Base-by-base conservation (phyloP, 2,888 invertebrate genomes). In the Entomobrya multifasciata region DNA sequence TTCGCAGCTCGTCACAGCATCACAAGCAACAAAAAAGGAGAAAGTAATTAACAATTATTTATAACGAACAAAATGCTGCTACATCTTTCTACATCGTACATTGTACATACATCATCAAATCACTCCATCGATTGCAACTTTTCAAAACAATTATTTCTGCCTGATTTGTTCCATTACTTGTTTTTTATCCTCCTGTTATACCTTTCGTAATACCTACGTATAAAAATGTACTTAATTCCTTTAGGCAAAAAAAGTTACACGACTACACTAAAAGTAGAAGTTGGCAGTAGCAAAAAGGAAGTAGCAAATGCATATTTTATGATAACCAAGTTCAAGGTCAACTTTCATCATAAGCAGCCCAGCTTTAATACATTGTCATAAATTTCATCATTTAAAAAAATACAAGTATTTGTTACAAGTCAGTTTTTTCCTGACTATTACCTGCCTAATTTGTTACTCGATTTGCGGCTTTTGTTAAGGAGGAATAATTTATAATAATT, bases 41-140 rank as follows among this genome's bases (percentile, higher is more conserved):
- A 87, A 80, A 77, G 78, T 84, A 84, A 74, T 74, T 74, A 74
- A 52, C 72, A 36, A 30, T 5, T 36, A 62, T 13, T 5, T n/a
- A 62, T 30, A 62, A 30, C 25, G 62, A 62, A n/a, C 62, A 3
- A 62, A 62, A 25, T n/a, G n/a, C n/a, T n/a, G n/a, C 60, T 20
- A 30, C 8, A 62, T 30, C 62, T 25, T 27, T 52, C 20, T n/a
- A n/a, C n/a, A n/a, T n/a, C n/a, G 1, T 74, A 52, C 72, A 74
- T 74, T 52, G 52, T n/a, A 70, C n/a, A 41, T 47, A 47, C 25
- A 62, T 30, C 25, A 62, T 62, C 30, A n/a, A n/a, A n/a, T n/a
- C n/a, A n/a, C n/a, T n/a, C n/a, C n/a, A n/a, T n/a, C n/a, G n/a
- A n/a, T 65, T 41, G 20, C 11, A n/a, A 36, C 36, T 67, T 67